These are phyloP conservation scores for Cantharis lateralis DNA, from an alignment of 2,888 invertebrate species.

Conservation along the genomic window DNA sequence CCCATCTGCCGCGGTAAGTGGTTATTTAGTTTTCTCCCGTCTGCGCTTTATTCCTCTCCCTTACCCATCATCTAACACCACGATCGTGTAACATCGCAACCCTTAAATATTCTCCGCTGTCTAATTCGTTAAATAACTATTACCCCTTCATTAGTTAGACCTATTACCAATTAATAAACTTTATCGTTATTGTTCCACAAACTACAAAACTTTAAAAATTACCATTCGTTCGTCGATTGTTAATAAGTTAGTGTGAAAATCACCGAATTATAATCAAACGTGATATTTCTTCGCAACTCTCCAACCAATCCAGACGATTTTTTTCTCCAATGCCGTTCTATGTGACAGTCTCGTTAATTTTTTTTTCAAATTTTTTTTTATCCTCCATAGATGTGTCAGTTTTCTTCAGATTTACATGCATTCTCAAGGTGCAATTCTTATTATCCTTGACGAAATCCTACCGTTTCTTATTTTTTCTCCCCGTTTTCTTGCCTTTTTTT, in stretches of 20 bases:
- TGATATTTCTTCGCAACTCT: neutral
- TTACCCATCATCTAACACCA: conserved; percentile 7
- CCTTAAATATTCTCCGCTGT: conserved; percentile 30
- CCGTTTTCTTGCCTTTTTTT: neutral
- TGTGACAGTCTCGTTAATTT: neutral
- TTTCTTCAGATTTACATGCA: neutral
- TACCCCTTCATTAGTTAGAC: conserved; percentile 24
- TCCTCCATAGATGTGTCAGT: neutral
- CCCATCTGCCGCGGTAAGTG: conserved; percentile 76
- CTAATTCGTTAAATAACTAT: conserved; percentile 35
- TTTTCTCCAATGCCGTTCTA: too few species aligned
- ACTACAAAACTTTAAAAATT: neutral
- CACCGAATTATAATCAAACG: neutral
- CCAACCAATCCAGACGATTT: neutral
- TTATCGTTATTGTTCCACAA: neutral
- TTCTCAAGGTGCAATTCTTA: neutral
- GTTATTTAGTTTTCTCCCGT: conserved; percentile 39
- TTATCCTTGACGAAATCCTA: neutral
- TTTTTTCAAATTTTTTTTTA: neutral
- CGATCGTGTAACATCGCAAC: conserved; percentile 29
- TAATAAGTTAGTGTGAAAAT: neutral
- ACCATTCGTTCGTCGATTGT: neutral
- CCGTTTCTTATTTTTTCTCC: neutral
- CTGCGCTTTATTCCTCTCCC: conserved; percentile 30
- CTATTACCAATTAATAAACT: conserved; percentile 18